A percentile compares a stretch with the other conserved stretches of the same genome.
phyloP scores from a whole-genome alignment of 35 echinoderm and acorn worm genomes.

The Chiridota heheva region DNA sequence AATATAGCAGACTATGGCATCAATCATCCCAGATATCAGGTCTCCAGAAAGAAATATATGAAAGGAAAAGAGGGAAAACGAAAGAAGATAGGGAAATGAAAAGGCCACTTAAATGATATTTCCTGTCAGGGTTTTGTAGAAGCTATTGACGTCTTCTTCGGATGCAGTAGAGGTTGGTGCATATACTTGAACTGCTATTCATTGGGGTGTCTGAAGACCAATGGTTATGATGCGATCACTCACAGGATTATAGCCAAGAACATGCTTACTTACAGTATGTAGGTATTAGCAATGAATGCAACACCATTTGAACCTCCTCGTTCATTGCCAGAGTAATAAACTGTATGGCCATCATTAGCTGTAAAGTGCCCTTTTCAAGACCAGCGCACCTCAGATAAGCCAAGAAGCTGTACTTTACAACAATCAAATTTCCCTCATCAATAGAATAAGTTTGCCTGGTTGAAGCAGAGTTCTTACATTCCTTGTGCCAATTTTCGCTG shows the following conservation, averaged over 20 bases:
- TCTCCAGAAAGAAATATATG: no score
- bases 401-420: no score
- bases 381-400: neutral
- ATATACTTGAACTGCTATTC: neutral
- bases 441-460: no score
- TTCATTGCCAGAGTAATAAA: constrained; percentile 5
- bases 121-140: neutral
- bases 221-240: neutral
- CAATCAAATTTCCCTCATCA: no score
- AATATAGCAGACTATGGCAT: no score
- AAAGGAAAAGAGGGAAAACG: no score
- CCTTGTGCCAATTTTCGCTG: no score
- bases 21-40: no score
- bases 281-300: neutral
- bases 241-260: neutral
- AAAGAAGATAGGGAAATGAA: no score
- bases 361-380: constrained; percentile 3
- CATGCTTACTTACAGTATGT: neutral
- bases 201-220: neutral
- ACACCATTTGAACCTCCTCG: neutral
- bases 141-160: neutral
- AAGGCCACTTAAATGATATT: no score
- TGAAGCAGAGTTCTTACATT: no score
- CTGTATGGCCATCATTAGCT: neutral
- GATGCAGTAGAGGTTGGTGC: constrained; percentile 8